Conservation (phyloP, 1,140 invertebrate genomes). For the Zaprionus gabonicus region DNA sequence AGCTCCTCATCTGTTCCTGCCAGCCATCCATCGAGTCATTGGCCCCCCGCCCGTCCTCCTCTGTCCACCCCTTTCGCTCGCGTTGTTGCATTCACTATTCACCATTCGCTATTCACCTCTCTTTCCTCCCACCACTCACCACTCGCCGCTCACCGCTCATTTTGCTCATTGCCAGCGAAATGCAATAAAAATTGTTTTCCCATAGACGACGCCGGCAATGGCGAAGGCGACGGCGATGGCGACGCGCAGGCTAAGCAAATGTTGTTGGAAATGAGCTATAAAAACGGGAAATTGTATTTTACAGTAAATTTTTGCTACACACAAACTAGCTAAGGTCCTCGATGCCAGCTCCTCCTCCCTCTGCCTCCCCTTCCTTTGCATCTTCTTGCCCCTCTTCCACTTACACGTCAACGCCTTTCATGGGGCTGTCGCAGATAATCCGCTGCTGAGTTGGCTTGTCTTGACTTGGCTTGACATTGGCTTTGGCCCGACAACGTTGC, state of each 20-base stretch:
- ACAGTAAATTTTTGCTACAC: conserved; percentile 76
- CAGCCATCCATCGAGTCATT: conserved; percentile 35
- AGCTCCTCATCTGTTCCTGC: conserved; percentile 10
- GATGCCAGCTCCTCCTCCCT: conserved; percentile 8
- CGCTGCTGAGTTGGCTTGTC: conserved; percentile 80
- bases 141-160: conserved; percentile 44
- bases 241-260: conserved; percentile 64
- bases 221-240: neutral
- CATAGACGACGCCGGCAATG: conserved; percentile 57
- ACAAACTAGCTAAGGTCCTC: conserved; percentile 71
- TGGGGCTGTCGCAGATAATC: conserved; percentile 77
- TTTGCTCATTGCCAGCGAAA: conserved; percentile 76
- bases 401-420: conserved; percentile 62
- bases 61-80: neutral
- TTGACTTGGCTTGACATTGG: conserved; percentile 80
- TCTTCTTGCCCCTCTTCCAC: conserved; percentile 11
- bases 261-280: conserved; percentile 82
- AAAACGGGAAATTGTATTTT: conserved; percentile 82
- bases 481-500: conserved; percentile 60
- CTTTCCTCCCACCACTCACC: neutral
- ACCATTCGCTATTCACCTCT: conserved; percentile 28
- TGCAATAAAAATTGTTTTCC: conserved; percentile 82
- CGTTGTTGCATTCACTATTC: conserved; percentile 10
- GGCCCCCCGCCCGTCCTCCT: neutral
- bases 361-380: neutral